Evolutionary conservation across 2,113 vertebrate species (phyloP), one percentile per base, ranked within the genome.

Genomic region (Nothoprocta perdicaria): DNA sequence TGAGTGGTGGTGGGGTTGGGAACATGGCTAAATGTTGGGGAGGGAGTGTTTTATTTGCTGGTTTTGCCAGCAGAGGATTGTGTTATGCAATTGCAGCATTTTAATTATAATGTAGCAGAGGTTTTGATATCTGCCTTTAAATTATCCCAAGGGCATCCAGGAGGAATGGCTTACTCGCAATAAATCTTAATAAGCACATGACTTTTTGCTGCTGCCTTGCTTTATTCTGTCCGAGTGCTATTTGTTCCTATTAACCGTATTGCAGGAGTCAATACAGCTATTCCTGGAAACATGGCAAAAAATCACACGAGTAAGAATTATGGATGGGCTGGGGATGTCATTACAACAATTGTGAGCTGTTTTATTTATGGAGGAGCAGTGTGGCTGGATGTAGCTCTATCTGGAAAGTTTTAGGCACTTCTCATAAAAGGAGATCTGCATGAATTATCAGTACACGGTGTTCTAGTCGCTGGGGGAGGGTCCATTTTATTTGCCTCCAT

Each of bases 371-470:
- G 95, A 82, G 93, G 80, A 93, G 57, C 2, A 8, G 68, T 95
- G 90, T 83, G 92, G 96, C 94, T 95, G 92, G 97, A 97, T 87
- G 91, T 93, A 93, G 94, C 94, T 95, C 95, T 90, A 96, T 97
- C 96, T 96, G 95, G 95, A 72, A 97, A 97, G 94, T 93, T 95
- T 97, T 96, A 92, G 96, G 94, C 93, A 95, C 83, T 97, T 97
- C 95, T 97, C 95, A 95, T 96, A 95, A 96, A 96, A 95, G 89
- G 89, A 94, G 89, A 93, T 91, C 35, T 91, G 95, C 93, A 93
- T 95, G 88, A 93, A 94, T 94, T 94, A 94, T 93, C 94, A 84
- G 90, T 88, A 94, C 94, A 87, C 9, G 84, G 89, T 95, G 94
- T 94, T 96, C 95, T 94, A 62, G 86, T 93, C 91, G 84, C 73